Conservation (phyloP, 1,140 invertebrate genomes). For the Zaprionus lachaisei region DNA sequence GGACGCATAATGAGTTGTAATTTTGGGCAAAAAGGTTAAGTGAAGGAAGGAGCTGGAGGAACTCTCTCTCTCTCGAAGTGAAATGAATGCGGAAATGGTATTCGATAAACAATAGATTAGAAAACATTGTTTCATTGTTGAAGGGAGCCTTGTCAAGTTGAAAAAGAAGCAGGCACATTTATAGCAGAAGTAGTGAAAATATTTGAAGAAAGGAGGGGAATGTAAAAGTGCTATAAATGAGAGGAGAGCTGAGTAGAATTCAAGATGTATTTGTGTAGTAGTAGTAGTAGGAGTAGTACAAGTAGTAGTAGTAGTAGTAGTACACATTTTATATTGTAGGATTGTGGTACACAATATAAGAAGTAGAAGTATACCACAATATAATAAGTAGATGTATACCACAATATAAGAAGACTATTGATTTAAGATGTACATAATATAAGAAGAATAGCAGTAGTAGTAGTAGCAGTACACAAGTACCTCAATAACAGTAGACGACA, state of each 20-base stretch:
- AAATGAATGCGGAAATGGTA: conserved; percentile 14
- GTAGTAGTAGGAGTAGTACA: no score
- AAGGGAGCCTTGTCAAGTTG: background rate
- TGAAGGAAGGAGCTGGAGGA: conserved; percentile 1
- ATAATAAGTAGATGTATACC: no score
- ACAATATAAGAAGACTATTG: no score
- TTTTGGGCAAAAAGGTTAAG: conserved; percentile 51
- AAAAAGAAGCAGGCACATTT: background rate
- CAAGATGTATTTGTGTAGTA: background rate
- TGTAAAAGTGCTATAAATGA: background rate
- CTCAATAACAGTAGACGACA: background rate
- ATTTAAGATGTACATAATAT: no score
- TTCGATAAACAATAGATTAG: conserved; percentile 12
- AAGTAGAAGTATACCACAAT: no score
- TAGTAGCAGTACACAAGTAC: background rate
- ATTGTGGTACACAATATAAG: background rate
- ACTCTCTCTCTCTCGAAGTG: background rate
- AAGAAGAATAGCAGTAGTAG: background rate
- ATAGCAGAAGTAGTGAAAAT: background rate
- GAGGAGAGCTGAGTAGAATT: background rate
- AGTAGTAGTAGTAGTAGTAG: background rate
- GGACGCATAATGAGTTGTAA: conserved; percentile 73
- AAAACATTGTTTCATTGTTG: background rate
- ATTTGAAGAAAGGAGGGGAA: background rate
- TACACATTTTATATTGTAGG: background rate